Conservation (phyloP, 2,113 vertebrate genomes). For the Corydoras maculifer region DNA sequence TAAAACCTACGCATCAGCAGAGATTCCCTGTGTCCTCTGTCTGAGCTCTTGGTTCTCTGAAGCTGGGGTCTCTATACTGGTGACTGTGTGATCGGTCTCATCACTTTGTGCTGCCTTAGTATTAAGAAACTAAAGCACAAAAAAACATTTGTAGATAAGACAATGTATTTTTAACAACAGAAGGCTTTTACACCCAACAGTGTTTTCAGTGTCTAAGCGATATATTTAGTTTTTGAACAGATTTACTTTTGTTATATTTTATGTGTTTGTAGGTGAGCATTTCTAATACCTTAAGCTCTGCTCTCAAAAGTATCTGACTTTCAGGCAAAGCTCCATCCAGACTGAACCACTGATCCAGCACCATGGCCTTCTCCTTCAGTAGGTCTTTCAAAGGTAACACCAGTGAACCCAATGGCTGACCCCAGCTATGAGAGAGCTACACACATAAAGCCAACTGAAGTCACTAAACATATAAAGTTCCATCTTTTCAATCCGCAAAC, state of each 20-base stretch:
- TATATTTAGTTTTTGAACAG: background rate
- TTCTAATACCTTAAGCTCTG: constrained; percentile 62
- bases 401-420: constrained; percentile 65
- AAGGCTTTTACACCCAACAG: too few species aligned
- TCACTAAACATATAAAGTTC: background rate
- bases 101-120: constrained; percentile 51
- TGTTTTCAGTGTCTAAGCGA: too few species aligned
- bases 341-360: constrained; percentile 75
- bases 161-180: too few species aligned
- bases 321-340: constrained; percentile 66
- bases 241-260: background rate
- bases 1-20: constrained; percentile 52
- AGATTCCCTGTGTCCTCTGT: constrained; percentile 46
- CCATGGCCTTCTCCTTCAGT: constrained; percentile 62
- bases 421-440: constrained; percentile 68
- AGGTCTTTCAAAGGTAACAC: constrained; percentile 72
- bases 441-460: constrained; percentile 35
- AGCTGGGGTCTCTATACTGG: constrained; percentile 56
- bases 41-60: constrained; percentile 59
- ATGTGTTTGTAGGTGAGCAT: background rate
- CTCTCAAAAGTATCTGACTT: constrained; percentile 77
- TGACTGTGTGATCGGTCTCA: constrained; percentile 38
- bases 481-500: background rate
- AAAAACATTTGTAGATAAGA: background rate
- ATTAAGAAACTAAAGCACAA: constrained; percentile 58